These are phyloP conservation scores for Oreonectes daqikongensis DNA, from an alignment of 2,797 vertebrate genomes.

Conservation along the genomic window DNA sequence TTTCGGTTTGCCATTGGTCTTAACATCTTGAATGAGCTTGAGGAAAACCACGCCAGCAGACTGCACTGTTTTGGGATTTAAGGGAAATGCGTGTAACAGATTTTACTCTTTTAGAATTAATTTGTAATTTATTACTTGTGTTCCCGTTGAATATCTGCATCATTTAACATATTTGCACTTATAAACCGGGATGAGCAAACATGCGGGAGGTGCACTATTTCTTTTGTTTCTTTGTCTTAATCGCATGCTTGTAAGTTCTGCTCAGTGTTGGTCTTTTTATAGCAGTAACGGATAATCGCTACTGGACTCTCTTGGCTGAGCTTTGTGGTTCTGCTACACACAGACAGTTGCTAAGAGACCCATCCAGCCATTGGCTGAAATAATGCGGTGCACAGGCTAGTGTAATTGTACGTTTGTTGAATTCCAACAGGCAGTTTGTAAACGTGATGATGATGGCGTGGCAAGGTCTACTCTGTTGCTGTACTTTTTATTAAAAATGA, in stretches of 20 bases:
- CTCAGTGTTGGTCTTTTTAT: conserved; percentile 44
- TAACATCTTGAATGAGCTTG: conserved; percentile 13
- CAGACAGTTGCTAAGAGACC: conserved; percentile 57
- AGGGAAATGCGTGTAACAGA: background rate
- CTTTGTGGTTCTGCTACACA: conserved; percentile 44
- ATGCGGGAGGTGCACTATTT: conserved; percentile 1
- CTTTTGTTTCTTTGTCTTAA: conserved; percentile 24
- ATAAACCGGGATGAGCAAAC: background rate
- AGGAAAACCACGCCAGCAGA: background rate
- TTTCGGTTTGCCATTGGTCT: conserved; percentile 45
- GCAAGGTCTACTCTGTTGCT: conserved; percentile 7
- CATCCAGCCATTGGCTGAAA: conserved; percentile 48
- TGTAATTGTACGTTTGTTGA: conserved; percentile 53
- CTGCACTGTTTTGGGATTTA: conserved; percentile 4
- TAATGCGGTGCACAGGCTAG: conserved; percentile 42
- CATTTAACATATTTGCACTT: background rate
- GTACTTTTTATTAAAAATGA: background rate
- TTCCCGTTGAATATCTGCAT: background rate
- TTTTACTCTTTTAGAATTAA: background rate
- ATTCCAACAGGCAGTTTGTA: conserved; percentile 47
- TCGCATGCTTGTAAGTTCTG: conserved; percentile 26
- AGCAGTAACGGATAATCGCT: conserved; percentile 53
- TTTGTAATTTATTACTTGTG: background rate
- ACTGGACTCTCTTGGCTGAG: conserved; percentile 40
- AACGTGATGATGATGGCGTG: conserved; percentile 19